These are phyloP conservation scores for Gila robusta DNA, from an alignment of 2,797 vertebrate genomes.

Conservation along the genomic window DNA sequence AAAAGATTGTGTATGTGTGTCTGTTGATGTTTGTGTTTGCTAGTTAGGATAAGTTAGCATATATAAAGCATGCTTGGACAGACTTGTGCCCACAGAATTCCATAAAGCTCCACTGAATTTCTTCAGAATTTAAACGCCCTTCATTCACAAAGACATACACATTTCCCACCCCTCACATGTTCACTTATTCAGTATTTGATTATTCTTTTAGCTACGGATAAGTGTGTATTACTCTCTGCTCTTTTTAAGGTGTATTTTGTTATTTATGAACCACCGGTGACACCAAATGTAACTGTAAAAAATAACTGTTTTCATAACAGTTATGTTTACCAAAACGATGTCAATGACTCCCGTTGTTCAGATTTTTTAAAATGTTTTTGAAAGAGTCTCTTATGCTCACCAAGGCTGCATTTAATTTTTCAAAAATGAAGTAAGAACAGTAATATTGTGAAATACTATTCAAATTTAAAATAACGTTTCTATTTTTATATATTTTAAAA, in stretches of 20 bases:
- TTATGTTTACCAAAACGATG: background rate
- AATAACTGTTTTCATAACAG: background rate
- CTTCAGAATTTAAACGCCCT: slow-evolving; percentile 22
- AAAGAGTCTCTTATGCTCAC: background rate
- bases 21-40: background rate
- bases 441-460: background rate
- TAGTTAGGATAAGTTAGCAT: background rate
- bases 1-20: slow-evolving; percentile 21
- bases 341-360: background rate
- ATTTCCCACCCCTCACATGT: slow-evolving; percentile 21
- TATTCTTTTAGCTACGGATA: background rate
- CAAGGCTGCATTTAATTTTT: background rate
- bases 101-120: slow-evolving; percentile 11
- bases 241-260: background rate
- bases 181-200: slow-evolving; percentile 3
- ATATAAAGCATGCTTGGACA: background rate
- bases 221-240: background rate
- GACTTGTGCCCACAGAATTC: slow-evolving; percentile 23
- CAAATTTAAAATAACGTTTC: background rate
- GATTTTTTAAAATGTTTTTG: background rate
- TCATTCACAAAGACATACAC: slow-evolving; percentile 1
- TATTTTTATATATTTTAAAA: background rate
- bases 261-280: background rate
- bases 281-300: background rate
- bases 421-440: background rate